Percentiles rank a stretch among this genome's conserved stretches.
Conservation (phyloP, 1,140 invertebrate genomes). For the Drosophila seguyi region DNA sequence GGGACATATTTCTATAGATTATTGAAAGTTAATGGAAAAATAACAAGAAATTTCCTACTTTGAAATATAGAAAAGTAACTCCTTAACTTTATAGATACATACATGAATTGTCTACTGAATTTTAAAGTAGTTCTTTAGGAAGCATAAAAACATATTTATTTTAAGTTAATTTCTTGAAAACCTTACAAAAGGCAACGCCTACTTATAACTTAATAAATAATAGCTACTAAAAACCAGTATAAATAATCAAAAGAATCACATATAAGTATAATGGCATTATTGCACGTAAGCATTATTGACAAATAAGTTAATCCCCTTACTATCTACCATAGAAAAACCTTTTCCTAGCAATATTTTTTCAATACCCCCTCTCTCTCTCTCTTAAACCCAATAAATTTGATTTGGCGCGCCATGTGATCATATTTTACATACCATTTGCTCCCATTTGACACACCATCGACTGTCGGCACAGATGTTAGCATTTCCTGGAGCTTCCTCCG, state of each 20-base stretch:
- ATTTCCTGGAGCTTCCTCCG: constrained; percentile 18
- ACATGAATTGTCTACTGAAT: too few relatives aligned
- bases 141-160: neutral
- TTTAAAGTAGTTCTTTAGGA: too few relatives aligned
- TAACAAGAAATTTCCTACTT: too few relatives aligned
- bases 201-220: neutral
- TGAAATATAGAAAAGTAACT: neutral
- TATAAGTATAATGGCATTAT: neutral
- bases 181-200: neutral
- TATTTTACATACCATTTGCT: constrained; percentile 79
- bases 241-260: neutral
- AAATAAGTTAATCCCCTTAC: constrained; percentile 17
- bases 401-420: constrained; percentile 62
- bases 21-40: too few relatives aligned
- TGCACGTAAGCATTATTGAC: neutral
- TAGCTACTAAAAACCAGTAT: neutral
- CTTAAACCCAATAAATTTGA: constrained; percentile 52
- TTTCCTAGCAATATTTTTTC: neutral
- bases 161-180: neutral
- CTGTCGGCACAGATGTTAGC: constrained; percentile 67
- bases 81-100: too few relatives aligned
- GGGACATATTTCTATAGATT: too few relatives aligned
- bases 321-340: neutral
- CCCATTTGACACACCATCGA: constrained; percentile 58
- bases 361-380: too few relatives aligned